Evolutionary conservation across 1,140 invertebrate species (phyloP).

Genomic region (Theocolax elegans): DNA sequence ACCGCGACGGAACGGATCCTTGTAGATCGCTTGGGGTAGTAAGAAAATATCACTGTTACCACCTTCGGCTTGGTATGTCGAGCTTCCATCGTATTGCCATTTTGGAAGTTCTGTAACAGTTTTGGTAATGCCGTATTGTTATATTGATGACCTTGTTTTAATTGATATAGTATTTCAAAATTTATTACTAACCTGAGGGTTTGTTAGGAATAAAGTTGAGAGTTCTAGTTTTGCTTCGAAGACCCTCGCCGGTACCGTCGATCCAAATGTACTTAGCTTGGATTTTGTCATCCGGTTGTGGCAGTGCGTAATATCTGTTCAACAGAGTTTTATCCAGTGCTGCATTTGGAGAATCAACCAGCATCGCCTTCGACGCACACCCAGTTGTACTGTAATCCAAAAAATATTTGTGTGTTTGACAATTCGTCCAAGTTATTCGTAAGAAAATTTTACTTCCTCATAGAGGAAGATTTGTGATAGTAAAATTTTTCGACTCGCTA

Average conservation of each 20-base stretch:
- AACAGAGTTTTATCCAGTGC: slow-evolving; percentile 80
- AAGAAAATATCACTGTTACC: slow-evolving; percentile 90
- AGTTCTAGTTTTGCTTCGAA: slow-evolving; percentile 90
- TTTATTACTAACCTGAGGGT: slow-evolving; percentile 71
- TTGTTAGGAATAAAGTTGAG: slow-evolving; percentile 80
- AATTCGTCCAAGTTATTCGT: no score
- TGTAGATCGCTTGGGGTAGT: slow-evolving; percentile 90
- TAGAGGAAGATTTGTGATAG: no score
- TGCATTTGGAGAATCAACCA: slow-evolving; percentile 76
- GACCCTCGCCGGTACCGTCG: slow-evolving; percentile 89
- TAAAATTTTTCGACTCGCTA: no score
- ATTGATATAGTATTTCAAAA: not conserved
- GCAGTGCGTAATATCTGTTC: slow-evolving; percentile 78
- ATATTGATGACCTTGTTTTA: no score
- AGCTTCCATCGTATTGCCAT: slow-evolving; percentile 97
- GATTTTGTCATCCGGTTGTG: slow-evolving; percentile 79
- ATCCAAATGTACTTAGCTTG: slow-evolving; percentile 96
- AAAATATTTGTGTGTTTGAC: no score
- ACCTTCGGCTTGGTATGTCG: slow-evolving; percentile 81
- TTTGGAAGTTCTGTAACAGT: slow-evolving; percentile 79
- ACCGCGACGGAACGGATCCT: slow-evolving; percentile 90
- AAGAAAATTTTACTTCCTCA: no score
- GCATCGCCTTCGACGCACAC: slow-evolving; percentile 62
- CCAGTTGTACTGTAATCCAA: slow-evolving; percentile 50
- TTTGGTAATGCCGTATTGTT: not conserved